A percentile compares a stretch with the other conserved stretches of the same genome.
Evolutionary conservation across 1,140 invertebrate genomes (phyloP).

Genomic region (Plodia interpunctella): DNA sequence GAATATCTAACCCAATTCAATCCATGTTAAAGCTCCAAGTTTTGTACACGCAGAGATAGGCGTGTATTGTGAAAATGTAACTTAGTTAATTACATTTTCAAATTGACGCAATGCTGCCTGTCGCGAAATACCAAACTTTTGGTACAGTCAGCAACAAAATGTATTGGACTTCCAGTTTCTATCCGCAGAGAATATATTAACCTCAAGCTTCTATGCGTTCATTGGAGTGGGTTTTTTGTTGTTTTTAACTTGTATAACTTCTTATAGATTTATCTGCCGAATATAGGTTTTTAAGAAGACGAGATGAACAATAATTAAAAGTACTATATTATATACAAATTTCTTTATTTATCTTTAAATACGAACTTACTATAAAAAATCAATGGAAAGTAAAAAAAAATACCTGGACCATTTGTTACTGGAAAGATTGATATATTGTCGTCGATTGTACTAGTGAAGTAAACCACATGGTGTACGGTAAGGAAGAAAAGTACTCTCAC

Average conservation of each 20-base stretch:
- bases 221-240: no score
- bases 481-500: background rate
- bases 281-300: no score
- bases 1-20: background rate
- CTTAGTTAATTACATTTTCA: no score
- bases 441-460: background rate
- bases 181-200: no score
- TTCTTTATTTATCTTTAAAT: no score
- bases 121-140: constrained; percentile 12
- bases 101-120: constrained; percentile 10
- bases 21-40: background rate
- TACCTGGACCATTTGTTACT: no score
- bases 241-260: no score
- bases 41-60: background rate
- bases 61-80: constrained; percentile 12
- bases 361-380: no score
- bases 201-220: background rate
- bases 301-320: no score
- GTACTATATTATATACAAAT: no score
- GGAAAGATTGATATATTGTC: constrained; percentile 3
- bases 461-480: constrained; percentile 13
- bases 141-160: background rate
- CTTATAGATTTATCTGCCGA: no score
- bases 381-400: no score
- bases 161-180: background rate